phyloP scores from a whole-genome alignment of 2,797 vertebrate genomes.

The Pterois miles region DNA sequence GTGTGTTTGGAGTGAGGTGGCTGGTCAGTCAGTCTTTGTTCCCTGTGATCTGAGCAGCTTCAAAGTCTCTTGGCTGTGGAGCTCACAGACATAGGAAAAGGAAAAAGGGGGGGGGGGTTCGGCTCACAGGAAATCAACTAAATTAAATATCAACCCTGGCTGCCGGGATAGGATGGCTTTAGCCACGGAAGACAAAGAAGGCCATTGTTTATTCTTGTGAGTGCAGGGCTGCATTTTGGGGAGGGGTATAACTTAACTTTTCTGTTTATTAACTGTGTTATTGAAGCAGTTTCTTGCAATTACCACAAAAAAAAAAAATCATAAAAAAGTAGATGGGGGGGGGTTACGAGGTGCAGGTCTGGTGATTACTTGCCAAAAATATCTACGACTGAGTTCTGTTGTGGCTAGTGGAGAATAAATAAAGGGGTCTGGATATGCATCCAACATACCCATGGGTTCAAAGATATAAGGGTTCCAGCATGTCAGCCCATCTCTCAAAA shows the following conservation, averaged over 20 bases:
- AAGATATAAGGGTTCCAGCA: conserved; percentile 72
- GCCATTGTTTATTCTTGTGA: conserved; percentile 79
- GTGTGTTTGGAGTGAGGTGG: conserved; percentile 79
- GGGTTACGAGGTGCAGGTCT: conserved; percentile 58
- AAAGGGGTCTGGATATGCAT: conserved; percentile 65
- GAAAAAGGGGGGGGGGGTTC: neutral
- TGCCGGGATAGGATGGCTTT: conserved; percentile 78
- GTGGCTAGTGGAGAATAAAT: conserved; percentile 80
- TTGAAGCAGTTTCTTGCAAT: conserved; percentile 50
- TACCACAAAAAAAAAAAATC: conserved; percentile 38
- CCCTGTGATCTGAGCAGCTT: conserved; percentile 80
- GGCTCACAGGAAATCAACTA: conserved; percentile 76
- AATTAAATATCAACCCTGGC: conserved; percentile 81
- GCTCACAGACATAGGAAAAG: conserved; percentile 68
- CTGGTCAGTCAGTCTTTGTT: conserved; percentile 82
- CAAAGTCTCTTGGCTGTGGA: conserved; percentile 79
- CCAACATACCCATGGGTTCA: conserved; percentile 56
- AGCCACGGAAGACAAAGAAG: conserved; percentile 85
- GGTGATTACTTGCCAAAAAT: conserved; percentile 63
- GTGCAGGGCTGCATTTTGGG: conserved; percentile 76
- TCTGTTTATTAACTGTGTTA: conserved; percentile 35
- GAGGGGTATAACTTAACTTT: conserved; percentile 45
- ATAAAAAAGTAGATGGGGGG: neutral
- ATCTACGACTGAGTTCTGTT: conserved; percentile 56
- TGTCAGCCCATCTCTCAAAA: conserved; percentile 77